phyloP scores from a whole-genome alignment of 1,140 invertebrate species.

The Andrena cerasifolii region DNA sequence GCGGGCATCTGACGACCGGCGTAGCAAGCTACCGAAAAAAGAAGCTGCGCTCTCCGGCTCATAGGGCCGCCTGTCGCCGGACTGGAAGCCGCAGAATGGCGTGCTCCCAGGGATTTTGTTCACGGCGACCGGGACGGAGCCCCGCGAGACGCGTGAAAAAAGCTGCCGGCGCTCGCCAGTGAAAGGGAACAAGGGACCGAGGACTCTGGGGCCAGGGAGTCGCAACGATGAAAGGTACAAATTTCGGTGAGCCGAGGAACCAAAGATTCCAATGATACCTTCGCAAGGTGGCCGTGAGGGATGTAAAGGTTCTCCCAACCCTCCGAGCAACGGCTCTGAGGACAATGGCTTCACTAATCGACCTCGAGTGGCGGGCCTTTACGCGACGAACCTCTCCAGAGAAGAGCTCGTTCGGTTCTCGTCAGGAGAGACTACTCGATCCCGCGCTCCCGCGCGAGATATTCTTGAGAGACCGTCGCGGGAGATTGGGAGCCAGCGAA shows the following conservation, averaged over 20 bases:
- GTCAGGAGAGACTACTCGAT: slow-evolving; percentile 67
- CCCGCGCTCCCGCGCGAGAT: slow-evolving; percentile 59
- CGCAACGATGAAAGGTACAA: slow-evolving; percentile 38
- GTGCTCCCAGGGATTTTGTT: neutral
- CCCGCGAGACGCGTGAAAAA: neutral
- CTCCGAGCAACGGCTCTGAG: slow-evolving; percentile 78
- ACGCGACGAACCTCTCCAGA: slow-evolving; percentile 71
- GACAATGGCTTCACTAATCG: slow-evolving; percentile 76
- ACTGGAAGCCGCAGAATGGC: neutral
- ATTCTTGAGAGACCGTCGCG: slow-evolving; percentile 38
- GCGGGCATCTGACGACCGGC: neutral
- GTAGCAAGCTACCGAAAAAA: neutral
- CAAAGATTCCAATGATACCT: slow-evolving; percentile 78
- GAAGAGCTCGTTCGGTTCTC: slow-evolving; percentile 69
- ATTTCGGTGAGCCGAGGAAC: slow-evolving; percentile 42
- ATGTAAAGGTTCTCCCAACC: slow-evolving; percentile 76
- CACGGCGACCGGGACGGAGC: too few species aligned
- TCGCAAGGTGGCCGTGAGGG: slow-evolving; percentile 77
- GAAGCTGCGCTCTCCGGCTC: neutral
- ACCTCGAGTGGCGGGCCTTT: slow-evolving; percentile 74
- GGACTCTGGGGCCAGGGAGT: slow-evolving; percentile 14
- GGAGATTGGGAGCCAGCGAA: slow-evolving; percentile 68
- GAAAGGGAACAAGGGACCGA: slow-evolving; percentile 8
- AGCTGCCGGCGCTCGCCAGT: neutral
- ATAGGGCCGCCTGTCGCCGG: neutral